Percentiles rank a stretch among this genome's conserved stretches.
These are phyloP conservation scores for Gymnopithys bicolor DNA, from an alignment of 2,797 vertebrate genomes.

Conservation along the genomic window DNA sequence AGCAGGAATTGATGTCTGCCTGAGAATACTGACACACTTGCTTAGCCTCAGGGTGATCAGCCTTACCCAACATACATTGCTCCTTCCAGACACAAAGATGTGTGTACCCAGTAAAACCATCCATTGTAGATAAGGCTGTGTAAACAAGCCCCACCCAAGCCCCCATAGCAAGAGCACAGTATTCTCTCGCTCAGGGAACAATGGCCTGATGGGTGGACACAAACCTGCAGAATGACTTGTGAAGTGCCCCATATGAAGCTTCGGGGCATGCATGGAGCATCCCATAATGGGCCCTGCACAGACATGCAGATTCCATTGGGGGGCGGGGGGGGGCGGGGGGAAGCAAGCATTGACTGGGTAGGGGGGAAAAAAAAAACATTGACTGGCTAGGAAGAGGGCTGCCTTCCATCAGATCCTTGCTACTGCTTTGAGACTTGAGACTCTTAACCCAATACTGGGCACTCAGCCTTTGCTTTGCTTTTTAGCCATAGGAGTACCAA, in stretches of 20 bases:
- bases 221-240: slow-evolving; percentile 10
- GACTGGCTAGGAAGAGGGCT: background rate
- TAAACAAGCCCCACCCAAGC: background rate
- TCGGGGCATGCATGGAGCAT: background rate
- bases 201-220: background rate
- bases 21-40: background rate
- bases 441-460: background rate
- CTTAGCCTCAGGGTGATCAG: background rate
- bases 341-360: no score
- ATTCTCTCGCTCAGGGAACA: background rate
- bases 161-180: background rate
- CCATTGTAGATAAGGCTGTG: background rate
- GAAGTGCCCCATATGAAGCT: background rate
- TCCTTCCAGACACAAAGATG: background rate
- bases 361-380: background rate
- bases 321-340: fast-evolving
- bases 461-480: background rate
- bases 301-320: background rate
- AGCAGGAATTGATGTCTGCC: background rate
- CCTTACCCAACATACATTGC: background rate
- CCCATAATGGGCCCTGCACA: background rate
- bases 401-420: background rate
- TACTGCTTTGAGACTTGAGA: background rate
- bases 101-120: background rate
- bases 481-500: background rate